Percentiles rank a stretch among this genome's conserved stretches.
phyloP scores from a whole-genome alignment of 1,140 invertebrate genomes.

The Drosophila melanica region DNA sequence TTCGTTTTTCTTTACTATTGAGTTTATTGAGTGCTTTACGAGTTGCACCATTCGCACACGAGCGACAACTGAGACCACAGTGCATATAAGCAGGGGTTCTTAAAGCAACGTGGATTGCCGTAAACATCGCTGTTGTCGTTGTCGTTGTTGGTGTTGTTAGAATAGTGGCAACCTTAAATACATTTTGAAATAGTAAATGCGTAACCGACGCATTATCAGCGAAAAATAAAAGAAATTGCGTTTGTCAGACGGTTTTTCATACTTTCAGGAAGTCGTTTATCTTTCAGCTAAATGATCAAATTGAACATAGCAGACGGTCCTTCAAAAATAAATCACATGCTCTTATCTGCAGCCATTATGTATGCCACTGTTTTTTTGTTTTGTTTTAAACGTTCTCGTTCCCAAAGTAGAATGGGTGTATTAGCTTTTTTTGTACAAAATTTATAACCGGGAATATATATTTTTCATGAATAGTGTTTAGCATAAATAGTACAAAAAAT shows the following conservation, averaged over 20 bases:
- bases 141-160: background rate
- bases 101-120: slow-evolving; percentile 2
- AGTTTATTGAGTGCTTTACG: background rate
- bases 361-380: too few species aligned
- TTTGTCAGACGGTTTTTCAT: slow-evolving; percentile 12
- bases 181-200: slow-evolving; percentile 10
- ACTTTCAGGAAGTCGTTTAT: background rate
- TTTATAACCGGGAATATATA: too few species aligned
- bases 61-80: slow-evolving; percentile 14
- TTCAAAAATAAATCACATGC: too few species aligned
- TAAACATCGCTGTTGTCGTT: background rate
- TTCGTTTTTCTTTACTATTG: background rate
- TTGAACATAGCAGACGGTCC: too few species aligned
- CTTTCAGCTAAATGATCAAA: slow-evolving; percentile 13
- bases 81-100: slow-evolving; percentile 14
- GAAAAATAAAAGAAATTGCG: slow-evolving; percentile 4
- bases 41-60: slow-evolving; percentile 10
- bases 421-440: too few species aligned
- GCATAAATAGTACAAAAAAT: too few species aligned
- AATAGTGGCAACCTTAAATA: background rate
- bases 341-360: too few species aligned
- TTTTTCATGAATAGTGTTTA: too few species aligned
- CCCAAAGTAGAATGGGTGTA: too few species aligned
- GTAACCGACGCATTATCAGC: slow-evolving; percentile 20
- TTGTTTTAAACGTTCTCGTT: too few species aligned